phyloP scores from a whole-genome alignment of 2,113 vertebrate genomes.

The Micronycteris hirsuta region DNA sequence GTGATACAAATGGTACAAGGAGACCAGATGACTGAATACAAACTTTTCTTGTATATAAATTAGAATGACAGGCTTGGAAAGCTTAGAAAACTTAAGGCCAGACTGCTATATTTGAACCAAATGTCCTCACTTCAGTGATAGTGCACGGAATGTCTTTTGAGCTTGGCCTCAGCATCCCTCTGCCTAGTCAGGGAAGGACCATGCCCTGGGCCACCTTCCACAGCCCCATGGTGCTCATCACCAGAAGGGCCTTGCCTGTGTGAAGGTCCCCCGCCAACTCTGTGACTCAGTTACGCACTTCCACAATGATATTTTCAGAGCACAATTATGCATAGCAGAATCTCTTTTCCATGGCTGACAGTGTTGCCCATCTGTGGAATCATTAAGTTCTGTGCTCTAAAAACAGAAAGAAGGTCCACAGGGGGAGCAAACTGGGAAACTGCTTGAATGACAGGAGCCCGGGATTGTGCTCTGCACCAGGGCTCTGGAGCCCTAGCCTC shows the following conservation, averaged over 20 bases:
- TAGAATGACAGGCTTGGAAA: neutral
- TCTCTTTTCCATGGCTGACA: constrained; percentile 76
- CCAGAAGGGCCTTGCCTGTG: constrained; percentile 71
- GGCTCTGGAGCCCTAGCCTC: neutral
- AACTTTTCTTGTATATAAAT: neutral
- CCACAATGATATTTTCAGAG: constrained; percentile 78
- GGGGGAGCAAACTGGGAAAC: constrained; percentile 69
- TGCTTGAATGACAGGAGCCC: constrained; percentile 62
- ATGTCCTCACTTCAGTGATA: neutral
- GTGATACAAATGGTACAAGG: neutral
- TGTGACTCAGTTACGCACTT: constrained; percentile 77
- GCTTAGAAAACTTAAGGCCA: neutral
- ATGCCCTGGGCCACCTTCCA: constrained; percentile 23
- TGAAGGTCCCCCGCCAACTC: constrained; percentile 70
- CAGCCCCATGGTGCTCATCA: constrained; percentile 57
- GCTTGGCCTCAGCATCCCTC: neutral
- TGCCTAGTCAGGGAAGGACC: neutral
- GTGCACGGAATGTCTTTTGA: neutral
- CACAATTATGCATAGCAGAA: constrained; percentile 78
- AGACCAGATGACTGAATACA: constrained; percentile 1
- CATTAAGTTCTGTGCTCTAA: constrained; percentile 74
- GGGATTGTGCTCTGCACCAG: constrained; percentile 31
- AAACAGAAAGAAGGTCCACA: constrained; percentile 71
- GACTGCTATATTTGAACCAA: neutral
- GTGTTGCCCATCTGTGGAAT: constrained; percentile 81